phyloP scores from a whole-genome alignment of 2,888 invertebrate genomes.

The Drosophila mettleri region DNA sequence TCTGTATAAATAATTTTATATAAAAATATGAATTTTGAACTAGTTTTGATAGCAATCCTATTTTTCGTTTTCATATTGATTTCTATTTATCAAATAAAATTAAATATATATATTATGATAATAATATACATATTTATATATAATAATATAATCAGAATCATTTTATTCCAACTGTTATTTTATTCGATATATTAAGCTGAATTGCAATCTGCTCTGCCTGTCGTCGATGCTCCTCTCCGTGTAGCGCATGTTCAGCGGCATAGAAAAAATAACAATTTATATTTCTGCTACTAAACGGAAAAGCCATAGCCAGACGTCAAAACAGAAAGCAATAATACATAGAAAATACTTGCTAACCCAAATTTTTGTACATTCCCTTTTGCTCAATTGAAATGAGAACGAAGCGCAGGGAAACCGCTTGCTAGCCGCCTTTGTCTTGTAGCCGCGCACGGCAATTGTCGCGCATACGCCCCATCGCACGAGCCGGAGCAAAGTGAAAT shows the following conservation, averaged over 20 bases:
- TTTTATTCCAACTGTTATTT: not conserved
- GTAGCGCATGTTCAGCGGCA: slow-evolving; percentile 23
- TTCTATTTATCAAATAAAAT: too few relatives aligned
- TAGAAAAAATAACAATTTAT: slow-evolving; percentile 35
- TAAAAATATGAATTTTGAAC: too few relatives aligned
- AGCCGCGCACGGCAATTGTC: slow-evolving; percentile 43
- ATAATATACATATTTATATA: too few relatives aligned
- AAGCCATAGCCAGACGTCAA: slow-evolving; percentile 51
- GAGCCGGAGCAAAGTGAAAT: slow-evolving; percentile 53
- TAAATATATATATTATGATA: too few relatives aligned
- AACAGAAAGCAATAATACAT: slow-evolving; percentile 52
- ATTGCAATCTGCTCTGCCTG: not conserved
- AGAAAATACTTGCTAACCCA: slow-evolving; percentile 60
- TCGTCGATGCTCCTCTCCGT: slow-evolving; percentile 9
- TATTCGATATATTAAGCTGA: not conserved
- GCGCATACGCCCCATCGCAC: slow-evolving; percentile 53
- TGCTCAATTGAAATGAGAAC: slow-evolving; percentile 41
- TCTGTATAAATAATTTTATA: not conserved
- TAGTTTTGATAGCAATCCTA: too few relatives aligned
- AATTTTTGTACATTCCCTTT: slow-evolving; percentile 65
- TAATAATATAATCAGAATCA: too few relatives aligned
- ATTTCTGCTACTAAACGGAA: slow-evolving; percentile 29
- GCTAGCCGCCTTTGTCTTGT: slow-evolving; percentile 2
- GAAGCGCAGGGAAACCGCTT: not conserved
- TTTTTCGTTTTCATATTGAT: not conserved